Conservation (phyloP, 2,888 invertebrate genomes). For the Caenorhabditis panamensis region DNA sequence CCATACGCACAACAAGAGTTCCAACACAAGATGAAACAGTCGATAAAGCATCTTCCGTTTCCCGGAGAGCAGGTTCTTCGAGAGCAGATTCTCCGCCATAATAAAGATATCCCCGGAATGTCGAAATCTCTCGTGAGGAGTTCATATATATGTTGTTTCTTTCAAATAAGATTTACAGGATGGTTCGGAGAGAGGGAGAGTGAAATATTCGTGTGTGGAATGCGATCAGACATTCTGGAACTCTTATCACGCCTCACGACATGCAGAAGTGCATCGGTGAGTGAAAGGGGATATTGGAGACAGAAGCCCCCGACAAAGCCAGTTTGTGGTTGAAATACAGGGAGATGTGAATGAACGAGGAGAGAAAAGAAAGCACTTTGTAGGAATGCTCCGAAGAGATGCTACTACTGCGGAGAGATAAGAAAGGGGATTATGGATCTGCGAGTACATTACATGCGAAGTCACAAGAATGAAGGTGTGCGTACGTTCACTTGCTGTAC, state of each 20-base stretch:
- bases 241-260: constrained; percentile 21
- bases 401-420: constrained; percentile 55
- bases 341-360: background rate
- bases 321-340: background rate
- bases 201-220: constrained; percentile 29
- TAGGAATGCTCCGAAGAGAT: constrained; percentile 30
- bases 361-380: background rate
- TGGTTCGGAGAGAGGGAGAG: constrained; percentile 9
- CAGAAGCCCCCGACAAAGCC: background rate
- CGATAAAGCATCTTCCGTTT: background rate
- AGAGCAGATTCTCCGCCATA: background rate
- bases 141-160: too few species aligned
- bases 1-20: too few species aligned
- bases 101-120: constrained; percentile 21
- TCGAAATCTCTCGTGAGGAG: constrained; percentile 1
- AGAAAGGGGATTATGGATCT: constrained; percentile 43
- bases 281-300: background rate
- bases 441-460: constrained; percentile 39
- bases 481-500: constrained; percentile 22
- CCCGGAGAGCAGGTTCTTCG: constrained; percentile 19
- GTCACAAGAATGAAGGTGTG: constrained; percentile 45
- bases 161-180: constrained; percentile 15
- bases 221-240: constrained; percentile 20
- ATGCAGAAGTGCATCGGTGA: constrained; percentile 41
- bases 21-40: background rate